Evolutionary conservation across 1,140 invertebrate species (phyloP), one percentile per base, ranked within the genome.

Genomic region (Danaus plexippus): DNA sequence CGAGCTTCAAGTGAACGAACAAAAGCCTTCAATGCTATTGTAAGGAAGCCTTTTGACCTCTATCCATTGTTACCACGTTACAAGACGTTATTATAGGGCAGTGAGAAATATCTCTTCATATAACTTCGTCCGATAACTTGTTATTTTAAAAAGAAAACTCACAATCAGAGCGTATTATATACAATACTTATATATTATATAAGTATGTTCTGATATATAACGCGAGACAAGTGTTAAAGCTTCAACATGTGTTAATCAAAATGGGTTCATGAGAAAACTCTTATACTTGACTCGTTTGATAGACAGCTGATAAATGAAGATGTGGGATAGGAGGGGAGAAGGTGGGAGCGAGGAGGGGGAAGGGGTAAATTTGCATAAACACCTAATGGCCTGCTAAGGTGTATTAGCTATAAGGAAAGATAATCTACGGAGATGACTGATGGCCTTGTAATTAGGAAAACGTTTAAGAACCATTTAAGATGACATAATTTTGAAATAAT

Each of bases 31-130:
- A 62, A 61, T 61, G 67, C 72, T 64, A 68, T 75, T 75, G 69
- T 71, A 66, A 70, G 71, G 59, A 64, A 66, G 60, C 67, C 56
- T 66, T 68, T 70, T 76, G 75, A 76, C 75, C 75, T 63, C 67
- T 43, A 70, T 78, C 69, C 52, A 74, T 78, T 78, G 75, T 78
- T 61, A 58, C 50, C 44, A 63, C 57, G 63, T 61, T 70, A 75
- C 69, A 73, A 73, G 67, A 66, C 64, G 65, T 69, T 66, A 64
- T 69, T 69, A 66, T 61, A 55, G 57, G 52, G 63, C 58, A 63
- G 49, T 41, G 49, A 54, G 63, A 56, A 57, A 57, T 61, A 59
- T 60, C 59, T 53, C 52, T 61, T 57, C 48, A 61, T 32, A 32
- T 32, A 32, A 15, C 15, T 15, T 15, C 15, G 1, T 15, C 15